These are phyloP conservation scores for Neomorphus geoffroyi DNA, from an alignment of 2,797 vertebrate species.

Conservation along the genomic window DNA sequence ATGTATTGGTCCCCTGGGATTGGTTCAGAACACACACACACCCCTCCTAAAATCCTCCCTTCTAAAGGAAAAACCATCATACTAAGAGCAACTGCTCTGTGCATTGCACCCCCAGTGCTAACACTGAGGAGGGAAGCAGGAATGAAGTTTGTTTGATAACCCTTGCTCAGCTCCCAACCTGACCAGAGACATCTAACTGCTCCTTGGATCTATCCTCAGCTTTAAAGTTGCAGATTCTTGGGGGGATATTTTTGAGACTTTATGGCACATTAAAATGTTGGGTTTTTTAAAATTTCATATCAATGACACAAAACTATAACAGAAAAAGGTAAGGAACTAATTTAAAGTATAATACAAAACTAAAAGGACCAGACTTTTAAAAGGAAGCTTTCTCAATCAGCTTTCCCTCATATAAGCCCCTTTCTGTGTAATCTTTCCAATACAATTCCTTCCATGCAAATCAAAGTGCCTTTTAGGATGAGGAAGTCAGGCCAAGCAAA, in stretches of 20 bases:
- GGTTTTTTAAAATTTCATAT: neutral
- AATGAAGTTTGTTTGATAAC: neutral
- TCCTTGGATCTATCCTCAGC: neutral
- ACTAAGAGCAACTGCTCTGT: neutral
- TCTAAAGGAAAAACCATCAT: neutral
- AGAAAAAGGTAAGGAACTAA: conserved; percentile 18
- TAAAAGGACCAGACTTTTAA: neutral
- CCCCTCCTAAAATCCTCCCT: neutral
- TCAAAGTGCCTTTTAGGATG: conserved; percentile 28
- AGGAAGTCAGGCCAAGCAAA: neutral
- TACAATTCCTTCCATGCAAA: conserved; percentile 37
- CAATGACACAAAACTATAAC: neutral
- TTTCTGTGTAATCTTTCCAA: conserved; percentile 32
- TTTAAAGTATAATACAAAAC: conserved; percentile 5
- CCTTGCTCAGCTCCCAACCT: neutral
- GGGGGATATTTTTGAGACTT: neutral
- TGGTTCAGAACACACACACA: neutral
- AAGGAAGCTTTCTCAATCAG: conserved; percentile 34
- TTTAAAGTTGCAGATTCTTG: neutral
- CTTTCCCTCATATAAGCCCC: conserved; percentile 35
- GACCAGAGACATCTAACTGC: neutral
- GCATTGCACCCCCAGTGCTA: neutral
- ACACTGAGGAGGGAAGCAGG: neutral
- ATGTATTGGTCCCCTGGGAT: neutral
- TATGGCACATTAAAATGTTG: neutral